A percentile compares a stretch with the other conserved stretches of the same genome.
These are phyloP conservation scores for Patella ulyssiponensis DNA, from an alignment of 2,888 invertebrate genomes.

Conservation along the genomic window DNA sequence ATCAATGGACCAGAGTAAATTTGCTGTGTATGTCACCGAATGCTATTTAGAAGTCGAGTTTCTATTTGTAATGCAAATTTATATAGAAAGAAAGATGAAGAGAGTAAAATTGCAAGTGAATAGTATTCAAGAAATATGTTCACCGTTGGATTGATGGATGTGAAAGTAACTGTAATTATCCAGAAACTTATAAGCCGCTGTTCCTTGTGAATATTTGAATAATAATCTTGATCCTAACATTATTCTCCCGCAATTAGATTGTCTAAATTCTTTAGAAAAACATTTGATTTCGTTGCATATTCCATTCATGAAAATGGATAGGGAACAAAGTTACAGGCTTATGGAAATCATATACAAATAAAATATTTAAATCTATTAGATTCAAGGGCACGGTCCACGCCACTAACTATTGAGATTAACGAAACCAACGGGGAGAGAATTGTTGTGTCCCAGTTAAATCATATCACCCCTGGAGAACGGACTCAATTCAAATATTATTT, in stretches of 20 bases:
- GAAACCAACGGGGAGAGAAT: too few species aligned
- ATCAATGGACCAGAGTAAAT: too few species aligned
- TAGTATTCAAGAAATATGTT: neutral
- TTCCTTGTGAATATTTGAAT: neutral
- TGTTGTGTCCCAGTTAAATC: too few species aligned
- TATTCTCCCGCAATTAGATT: neutral
- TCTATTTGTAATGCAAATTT: neutral
- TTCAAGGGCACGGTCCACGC: too few species aligned
- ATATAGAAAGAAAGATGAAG: neutral
- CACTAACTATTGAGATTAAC: too few species aligned
- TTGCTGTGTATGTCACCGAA: neutral
- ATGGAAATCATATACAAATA: too few species aligned
- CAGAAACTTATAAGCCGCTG: neutral
- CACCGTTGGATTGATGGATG: neutral
- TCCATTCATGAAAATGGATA: neutral
- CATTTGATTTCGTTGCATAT: constrained; percentile 3
- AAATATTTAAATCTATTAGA: too few species aligned
- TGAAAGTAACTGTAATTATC: neutral
- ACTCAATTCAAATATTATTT: too few species aligned
- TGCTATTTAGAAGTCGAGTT: neutral
- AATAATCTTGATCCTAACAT: neutral
- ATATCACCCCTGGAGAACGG: too few species aligned
- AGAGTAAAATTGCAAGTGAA: neutral
- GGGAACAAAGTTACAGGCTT: too few species aligned
- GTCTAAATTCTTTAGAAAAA: neutral